These are phyloP conservation scores for Fragum fragum DNA, from an alignment of 2,888 invertebrate genomes.

Conservation along the genomic window DNA sequence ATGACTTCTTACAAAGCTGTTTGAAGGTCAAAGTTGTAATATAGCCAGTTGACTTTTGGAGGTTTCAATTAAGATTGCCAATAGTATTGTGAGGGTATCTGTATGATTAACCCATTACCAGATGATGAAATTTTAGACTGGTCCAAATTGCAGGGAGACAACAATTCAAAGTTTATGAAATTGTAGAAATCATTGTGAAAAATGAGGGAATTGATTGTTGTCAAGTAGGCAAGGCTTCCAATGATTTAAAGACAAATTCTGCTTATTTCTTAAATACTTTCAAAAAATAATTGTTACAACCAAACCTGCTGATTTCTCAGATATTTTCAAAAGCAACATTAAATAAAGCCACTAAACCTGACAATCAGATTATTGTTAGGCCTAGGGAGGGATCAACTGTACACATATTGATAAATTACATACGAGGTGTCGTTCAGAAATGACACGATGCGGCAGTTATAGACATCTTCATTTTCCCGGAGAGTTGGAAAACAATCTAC, in stretches of 20 bases:
- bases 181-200: no score
- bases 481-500: slow-evolving; percentile 27
- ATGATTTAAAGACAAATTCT: no score
- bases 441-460: slow-evolving; percentile 8
- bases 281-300: no score
- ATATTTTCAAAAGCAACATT: slow-evolving; percentile 2
- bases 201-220: no score
- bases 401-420: slow-evolving; percentile 27
- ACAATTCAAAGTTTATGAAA: no score
- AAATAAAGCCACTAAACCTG: neutral
- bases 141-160: neutral
- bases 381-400: neutral
- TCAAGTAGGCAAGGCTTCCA: no score
- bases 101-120: neutral
- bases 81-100: no score
- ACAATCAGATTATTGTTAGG: slow-evolving; percentile 5
- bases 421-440: slow-evolving; percentile 26
- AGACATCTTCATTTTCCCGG: slow-evolving; percentile 25
- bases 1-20: no score
- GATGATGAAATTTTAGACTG: neutral
- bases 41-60: no score
- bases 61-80: no score
- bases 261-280: no score
- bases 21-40: no score
- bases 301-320: neutral